phyloP scores from a whole-genome alignment of 2,797 vertebrate species.

The Caiman crocodilus region DNA sequence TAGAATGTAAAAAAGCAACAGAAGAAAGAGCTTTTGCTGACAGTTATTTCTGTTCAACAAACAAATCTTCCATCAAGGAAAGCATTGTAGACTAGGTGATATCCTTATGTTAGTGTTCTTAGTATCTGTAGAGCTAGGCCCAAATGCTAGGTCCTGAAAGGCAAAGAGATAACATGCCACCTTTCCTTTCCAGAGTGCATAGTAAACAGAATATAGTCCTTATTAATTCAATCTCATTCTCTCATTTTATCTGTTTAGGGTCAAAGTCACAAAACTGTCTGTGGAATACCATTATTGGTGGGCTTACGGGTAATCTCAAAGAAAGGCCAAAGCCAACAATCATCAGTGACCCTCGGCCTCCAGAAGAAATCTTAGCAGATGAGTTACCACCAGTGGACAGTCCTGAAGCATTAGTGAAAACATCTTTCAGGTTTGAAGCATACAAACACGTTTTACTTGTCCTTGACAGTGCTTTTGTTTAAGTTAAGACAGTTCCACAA shows the following conservation, averaged over 20 bases:
- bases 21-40: background rate
- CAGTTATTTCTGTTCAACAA: background rate
- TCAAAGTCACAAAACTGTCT: slow-evolving; percentile 95
- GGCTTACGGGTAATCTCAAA: slow-evolving; percentile 85
- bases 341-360: slow-evolving; percentile 85
- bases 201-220: background rate
- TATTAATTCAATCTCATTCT: slow-evolving; percentile 24
- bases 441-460: slow-evolving; percentile 8
- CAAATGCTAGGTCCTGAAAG: background rate
- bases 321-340: slow-evolving; percentile 85
- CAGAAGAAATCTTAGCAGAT: slow-evolving; percentile 93
- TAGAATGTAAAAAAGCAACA: background rate
- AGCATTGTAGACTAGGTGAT: background rate
- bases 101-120: background rate
- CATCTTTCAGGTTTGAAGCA: slow-evolving; percentile 91
- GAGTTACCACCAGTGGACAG: slow-evolving; percentile 89
- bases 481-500: background rate
- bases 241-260: slow-evolving; percentile 76
- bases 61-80: background rate
- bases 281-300: slow-evolving; percentile 90
- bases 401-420: slow-evolving; percentile 91
- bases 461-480: background rate
- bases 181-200: background rate
- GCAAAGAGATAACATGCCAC: background rate
- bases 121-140: background rate